Conservation (phyloP, 2,888 invertebrate species). For the Noctua fimbriata region DNA sequence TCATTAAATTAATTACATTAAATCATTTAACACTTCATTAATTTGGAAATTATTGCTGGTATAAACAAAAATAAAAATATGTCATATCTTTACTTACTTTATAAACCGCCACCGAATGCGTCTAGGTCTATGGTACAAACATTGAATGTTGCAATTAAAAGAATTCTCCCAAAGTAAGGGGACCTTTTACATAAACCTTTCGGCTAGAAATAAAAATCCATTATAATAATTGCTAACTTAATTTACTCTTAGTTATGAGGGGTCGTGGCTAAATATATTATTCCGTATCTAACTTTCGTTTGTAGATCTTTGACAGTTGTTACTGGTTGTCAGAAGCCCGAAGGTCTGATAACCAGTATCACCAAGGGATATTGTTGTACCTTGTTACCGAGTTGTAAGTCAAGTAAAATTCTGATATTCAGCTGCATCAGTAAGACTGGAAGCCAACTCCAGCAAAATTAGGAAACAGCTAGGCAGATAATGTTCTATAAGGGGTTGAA, state of each 20-base stretch:
- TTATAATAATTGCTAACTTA: neutral
- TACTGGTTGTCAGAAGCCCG: neutral
- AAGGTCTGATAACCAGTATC: neutral
- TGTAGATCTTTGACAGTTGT: neutral
- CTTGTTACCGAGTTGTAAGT: too few relatives aligned
- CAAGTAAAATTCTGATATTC: neutral
- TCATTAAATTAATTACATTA: fast-evolving
- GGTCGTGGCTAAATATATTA: neutral
- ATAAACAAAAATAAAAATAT: constrained; percentile 10
- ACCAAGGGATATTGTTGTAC: neutral
- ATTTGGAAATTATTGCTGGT: neutral
- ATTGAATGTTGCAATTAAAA: constrained; percentile 29
- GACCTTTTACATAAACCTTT: neutral
- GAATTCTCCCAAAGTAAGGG: constrained; percentile 12
- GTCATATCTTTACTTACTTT: constrained; percentile 22
- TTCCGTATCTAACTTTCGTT: neutral
- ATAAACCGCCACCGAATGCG: constrained; percentile 31
- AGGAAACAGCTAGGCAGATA: neutral
- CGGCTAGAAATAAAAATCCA: neutral
- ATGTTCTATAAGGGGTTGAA: neutral
- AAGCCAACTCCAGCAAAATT: neutral
- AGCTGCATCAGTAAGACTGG: neutral
- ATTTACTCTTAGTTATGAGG: neutral
- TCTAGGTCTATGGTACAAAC: constrained; percentile 56
- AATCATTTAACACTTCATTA: neutral